phyloP scores from a whole-genome alignment of 2,113 vertebrate species.

The Myotis brandtii region DNA sequence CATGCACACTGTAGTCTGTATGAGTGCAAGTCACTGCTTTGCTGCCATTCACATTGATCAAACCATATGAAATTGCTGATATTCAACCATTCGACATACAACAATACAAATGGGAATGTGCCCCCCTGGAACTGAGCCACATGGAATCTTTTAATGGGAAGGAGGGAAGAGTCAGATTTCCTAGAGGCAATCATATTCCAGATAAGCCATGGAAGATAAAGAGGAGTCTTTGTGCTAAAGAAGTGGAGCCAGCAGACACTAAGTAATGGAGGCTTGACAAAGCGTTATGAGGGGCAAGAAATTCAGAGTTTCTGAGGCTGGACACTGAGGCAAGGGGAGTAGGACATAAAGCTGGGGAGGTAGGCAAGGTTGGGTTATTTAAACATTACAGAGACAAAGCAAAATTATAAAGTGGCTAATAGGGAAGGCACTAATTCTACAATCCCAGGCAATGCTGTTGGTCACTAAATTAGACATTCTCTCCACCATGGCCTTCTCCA shows the following conservation, averaged over 20 bases:
- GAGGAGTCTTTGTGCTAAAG: background rate
- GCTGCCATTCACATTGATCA: background rate
- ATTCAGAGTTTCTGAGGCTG: background rate
- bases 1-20: rapidly evolving
- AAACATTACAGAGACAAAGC: background rate
- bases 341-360: background rate
- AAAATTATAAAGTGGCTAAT: background rate
- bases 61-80: background rate
- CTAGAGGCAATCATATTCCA: background rate
- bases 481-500: background rate
- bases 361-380: background rate
- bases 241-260: background rate
- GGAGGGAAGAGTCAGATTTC: background rate
- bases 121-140: background rate
- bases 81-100: background rate
- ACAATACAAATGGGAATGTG: background rate
- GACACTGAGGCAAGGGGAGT: background rate
- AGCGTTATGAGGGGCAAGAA: background rate
- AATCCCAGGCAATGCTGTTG: background rate
- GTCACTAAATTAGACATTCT: background rate
- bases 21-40: background rate
- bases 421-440: background rate
- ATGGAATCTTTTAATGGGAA: background rate
- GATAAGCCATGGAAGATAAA: background rate
- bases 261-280: background rate